Conservation (phyloP, 2,113 vertebrate species). For the Greenwoodochromis staneri region DNA sequence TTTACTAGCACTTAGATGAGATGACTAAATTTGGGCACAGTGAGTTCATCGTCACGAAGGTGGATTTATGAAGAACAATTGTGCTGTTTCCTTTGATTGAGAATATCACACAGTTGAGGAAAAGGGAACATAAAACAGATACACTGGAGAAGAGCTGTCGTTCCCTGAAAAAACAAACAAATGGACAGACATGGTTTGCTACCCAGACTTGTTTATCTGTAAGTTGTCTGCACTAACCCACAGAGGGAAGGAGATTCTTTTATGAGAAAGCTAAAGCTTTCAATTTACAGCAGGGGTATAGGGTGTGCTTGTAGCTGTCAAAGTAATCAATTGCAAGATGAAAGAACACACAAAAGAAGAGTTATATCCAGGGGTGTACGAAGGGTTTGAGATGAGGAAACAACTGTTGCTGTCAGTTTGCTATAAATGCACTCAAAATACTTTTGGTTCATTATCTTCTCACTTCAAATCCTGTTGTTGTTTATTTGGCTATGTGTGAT, state of each 20-base stretch:
- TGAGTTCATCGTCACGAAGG: neutral
- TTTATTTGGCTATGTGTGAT: neutral
- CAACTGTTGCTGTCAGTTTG: neutral
- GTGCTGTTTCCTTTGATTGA: neutral
- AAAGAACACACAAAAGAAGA: neutral
- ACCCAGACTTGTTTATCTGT: neutral
- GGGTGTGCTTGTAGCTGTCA: neutral
- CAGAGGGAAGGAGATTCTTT: neutral
- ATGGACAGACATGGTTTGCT: neutral
- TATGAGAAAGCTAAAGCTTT: slow-evolving; percentile 8
- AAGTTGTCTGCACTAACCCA: neutral
- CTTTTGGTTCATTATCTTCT: neutral
- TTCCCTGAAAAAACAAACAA: neutral
- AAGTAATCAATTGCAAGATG: neutral
- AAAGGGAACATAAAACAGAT: neutral
- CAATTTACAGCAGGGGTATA: neutral
- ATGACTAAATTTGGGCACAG: neutral
- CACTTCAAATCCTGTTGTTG: neutral
- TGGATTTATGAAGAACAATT: neutral
- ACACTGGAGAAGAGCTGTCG: neutral
- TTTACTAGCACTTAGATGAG: neutral
- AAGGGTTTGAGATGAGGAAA: neutral
- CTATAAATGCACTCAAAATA: neutral
- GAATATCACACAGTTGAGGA: neutral
- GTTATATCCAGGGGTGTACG: neutral